These are phyloP conservation scores for Rutilus rutilus DNA, from an alignment of 2,113 vertebrate genomes.

Conservation along the genomic window DNA sequence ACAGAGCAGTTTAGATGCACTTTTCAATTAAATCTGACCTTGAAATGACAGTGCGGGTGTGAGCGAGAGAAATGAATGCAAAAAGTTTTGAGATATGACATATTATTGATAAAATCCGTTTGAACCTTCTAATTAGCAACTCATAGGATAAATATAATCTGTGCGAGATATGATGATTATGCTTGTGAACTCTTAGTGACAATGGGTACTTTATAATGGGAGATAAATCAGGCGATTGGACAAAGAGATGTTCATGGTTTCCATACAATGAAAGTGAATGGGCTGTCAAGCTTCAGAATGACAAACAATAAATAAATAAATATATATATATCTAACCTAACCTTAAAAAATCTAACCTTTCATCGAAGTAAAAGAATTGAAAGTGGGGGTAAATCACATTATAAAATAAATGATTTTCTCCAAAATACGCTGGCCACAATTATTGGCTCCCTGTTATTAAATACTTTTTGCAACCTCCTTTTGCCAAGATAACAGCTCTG, in stretches of 20 bases:
- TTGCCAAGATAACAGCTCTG: no score
- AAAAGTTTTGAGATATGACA: conserved; percentile 23
- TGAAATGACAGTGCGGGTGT: conserved; percentile 41
- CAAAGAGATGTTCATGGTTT: not conserved
- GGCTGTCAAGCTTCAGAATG: not conserved
- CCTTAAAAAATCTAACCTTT: no score
- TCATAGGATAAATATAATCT: conserved; percentile 21
- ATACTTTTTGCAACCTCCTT: no score
- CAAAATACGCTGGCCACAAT: no score
- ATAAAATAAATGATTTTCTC: no score
- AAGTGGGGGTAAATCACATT: no score
- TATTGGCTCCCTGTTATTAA: no score
- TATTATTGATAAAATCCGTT: conserved; percentile 15
- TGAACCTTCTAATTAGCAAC: conserved; percentile 2
- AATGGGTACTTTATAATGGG: not conserved
- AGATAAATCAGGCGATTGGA: not conserved
- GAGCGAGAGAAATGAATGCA: not conserved
- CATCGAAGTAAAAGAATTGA: no score
- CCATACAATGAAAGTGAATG: not conserved
- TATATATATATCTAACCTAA: no score
- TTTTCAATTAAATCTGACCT: conserved; percentile 68
- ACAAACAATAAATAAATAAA: no score
- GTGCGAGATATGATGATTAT: not conserved
- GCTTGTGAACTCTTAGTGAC: not conserved
- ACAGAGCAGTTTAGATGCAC: conserved; percentile 50